Conservation (phyloP, 92 coral and sea anemone genomes). For the Palythoa heliodiscus region DNA sequence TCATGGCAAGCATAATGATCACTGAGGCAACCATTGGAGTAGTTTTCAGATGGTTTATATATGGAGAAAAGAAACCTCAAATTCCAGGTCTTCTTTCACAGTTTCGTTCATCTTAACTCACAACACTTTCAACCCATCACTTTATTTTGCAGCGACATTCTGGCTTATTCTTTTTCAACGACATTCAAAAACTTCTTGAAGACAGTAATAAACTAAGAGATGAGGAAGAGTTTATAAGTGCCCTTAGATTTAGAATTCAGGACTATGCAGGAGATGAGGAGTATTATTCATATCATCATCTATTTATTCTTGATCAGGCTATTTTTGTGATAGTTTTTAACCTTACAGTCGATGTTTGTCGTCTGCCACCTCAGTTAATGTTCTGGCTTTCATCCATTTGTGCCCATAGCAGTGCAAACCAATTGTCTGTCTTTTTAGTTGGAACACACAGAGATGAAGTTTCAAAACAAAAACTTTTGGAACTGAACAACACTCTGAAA, state of each 20-base stretch:
- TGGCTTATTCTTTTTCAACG: background rate
- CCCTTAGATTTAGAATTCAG: background rate
- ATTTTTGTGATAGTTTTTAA: background rate
- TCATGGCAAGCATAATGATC: background rate
- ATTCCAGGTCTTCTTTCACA: constrained; percentile 6
- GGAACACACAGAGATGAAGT: background rate
- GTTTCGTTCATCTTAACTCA: constrained; percentile 8
- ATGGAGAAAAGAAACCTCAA: constrained; percentile 8
- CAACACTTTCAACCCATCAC: constrained; percentile 28
- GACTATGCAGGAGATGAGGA: constrained; percentile 15
- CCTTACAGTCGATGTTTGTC: background rate
- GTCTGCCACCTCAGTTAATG: background rate
- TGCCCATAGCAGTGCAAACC: background rate
- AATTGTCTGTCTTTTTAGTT: background rate
- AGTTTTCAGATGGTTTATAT: background rate
- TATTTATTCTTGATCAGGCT: constrained; percentile 20
- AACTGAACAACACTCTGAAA: background rate
- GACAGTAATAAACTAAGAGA: constrained; percentile 2
- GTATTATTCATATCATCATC: constrained; percentile 11
- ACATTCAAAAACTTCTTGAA: background rate
- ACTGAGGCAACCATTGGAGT: constrained; percentile 12
- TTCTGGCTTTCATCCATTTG: constrained; percentile 7
- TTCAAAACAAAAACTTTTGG: background rate
- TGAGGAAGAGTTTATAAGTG: constrained; percentile 7
- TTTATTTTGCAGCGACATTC: constrained; percentile 16